These are phyloP conservation scores for Mesaphorura yosii DNA, from an alignment of 1,140 invertebrate genomes.

Conservation along the genomic window DNA sequence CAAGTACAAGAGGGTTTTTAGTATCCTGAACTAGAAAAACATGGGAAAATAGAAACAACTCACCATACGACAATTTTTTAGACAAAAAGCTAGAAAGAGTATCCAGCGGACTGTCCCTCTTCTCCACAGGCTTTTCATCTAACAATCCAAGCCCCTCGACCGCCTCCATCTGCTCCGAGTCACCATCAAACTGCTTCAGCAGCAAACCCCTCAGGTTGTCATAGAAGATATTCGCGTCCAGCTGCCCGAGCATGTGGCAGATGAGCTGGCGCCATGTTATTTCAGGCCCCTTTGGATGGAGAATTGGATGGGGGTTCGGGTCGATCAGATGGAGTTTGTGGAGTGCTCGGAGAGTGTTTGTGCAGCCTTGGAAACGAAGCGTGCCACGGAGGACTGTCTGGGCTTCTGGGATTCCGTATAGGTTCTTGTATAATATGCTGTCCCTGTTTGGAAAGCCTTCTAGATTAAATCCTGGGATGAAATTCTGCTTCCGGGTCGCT, in stretches of 20 bases:
- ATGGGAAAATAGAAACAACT: slow-evolving; percentile 30
- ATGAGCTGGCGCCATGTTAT: slow-evolving; percentile 90
- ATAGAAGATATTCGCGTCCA: slow-evolving; percentile 77
- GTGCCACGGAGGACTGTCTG: slow-evolving; percentile 30
- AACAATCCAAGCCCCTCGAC: slow-evolving; percentile 79
- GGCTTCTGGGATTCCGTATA: slow-evolving; percentile 70
- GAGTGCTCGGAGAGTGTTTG: slow-evolving; percentile 71
- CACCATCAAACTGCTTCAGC: slow-evolving; percentile 56
- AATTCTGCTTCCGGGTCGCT: slow-evolving; percentile 48
- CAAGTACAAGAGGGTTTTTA: slow-evolving; percentile 7
- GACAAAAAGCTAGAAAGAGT: slow-evolving; percentile 83
- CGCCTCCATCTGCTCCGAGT: slow-evolving; percentile 51
- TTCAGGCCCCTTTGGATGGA: slow-evolving; percentile 89
- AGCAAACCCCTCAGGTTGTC: slow-evolving; percentile 78
- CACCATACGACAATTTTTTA: slow-evolving; percentile 68
- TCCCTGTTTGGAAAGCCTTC: slow-evolving; percentile 96
- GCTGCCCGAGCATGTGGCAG: slow-evolving; percentile 69
- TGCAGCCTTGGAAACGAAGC: slow-evolving; percentile 56
- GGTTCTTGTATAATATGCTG: slow-evolving; percentile 72
- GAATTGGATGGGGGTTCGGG: slow-evolving; percentile 64
- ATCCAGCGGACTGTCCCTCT: slow-evolving; percentile 76
- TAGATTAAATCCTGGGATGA: slow-evolving; percentile 89
- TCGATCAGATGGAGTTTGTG: slow-evolving; percentile 80
- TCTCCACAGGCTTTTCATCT: slow-evolving; percentile 64
- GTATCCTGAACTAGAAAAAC: neutral